Base-by-base conservation (phyloP, 2,888 invertebrate species). In the Leucoptera coffeella region DNA sequence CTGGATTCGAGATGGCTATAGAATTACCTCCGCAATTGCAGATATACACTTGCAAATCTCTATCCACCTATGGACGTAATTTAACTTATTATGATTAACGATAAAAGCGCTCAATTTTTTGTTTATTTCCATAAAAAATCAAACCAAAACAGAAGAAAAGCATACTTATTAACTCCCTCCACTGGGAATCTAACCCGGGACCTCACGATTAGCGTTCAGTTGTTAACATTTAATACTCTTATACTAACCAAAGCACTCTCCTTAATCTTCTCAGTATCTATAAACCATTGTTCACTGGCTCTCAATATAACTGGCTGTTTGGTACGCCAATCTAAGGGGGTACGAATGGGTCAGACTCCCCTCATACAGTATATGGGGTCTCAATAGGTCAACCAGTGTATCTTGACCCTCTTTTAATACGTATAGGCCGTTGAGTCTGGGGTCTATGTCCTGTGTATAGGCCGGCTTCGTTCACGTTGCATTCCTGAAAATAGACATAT, bases 241-340 rank as follows among this genome's bases (percentile, higher is more conserved):
- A 7, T 3, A 38, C 76, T 65, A 47, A 85, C 86, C 57, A 82
- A 42, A 23, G 93, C 90, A 31, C 69, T 67, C 2, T 78, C 57
- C 48, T 87, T 89, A 1, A 93, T 52, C 2, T 73, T 56, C 12
- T 80, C 75, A 0, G 94, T 92, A 53, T 97, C 82, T 24, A 99
- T 80, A 50, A 99, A 99, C 99, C 99, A 99, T 53, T 99, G 99
- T 36, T 84, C 75, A 47, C 94, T 94, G 8, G 95, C 88, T 32
- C 90, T 76, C 21, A 93, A 67, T 35, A 99, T 86, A 1, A 96
- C 85, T 0, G 97, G 97, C 46, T 87, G 73, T 50, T 95, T 94
- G 0, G 93, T 95, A 39, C 99, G 73, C 99, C 99, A 99, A 59
- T 99, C 99, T 41, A 96, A 85, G n/a, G 0, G 99, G 99, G 61